These are phyloP conservation scores for Podarcis raffonei DNA, from an alignment of 2,113 vertebrate species.

Conservation along the genomic window DNA sequence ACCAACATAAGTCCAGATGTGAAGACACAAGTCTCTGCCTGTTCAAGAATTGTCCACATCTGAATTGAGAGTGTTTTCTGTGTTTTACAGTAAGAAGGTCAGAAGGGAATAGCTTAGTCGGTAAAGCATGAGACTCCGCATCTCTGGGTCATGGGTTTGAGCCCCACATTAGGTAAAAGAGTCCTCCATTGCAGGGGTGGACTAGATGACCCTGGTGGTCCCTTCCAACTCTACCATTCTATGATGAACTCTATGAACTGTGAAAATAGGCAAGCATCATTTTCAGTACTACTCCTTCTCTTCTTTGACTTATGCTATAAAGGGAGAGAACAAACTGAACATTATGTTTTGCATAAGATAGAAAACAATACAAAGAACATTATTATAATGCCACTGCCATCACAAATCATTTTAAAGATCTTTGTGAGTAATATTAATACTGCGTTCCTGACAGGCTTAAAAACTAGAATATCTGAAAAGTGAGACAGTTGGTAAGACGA, in stretches of 20 bases:
- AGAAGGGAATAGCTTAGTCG: not conserved
- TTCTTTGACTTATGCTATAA: not conserved
- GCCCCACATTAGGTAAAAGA: too few species aligned
- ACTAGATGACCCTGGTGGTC: too few species aligned
- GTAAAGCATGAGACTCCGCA: too few species aligned
- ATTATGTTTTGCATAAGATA: not conserved
- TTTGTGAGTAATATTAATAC: not conserved
- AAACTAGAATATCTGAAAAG: not conserved
- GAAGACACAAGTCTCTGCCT: not conserved
- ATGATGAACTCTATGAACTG: too few species aligned
- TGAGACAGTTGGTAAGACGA: not conserved
- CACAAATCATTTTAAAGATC: constrained; percentile 12
- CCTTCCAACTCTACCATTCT: too few species aligned
- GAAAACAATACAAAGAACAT: not conserved
- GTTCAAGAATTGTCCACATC: not conserved
- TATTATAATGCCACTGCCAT: not conserved
- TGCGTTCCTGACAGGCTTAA: not conserved
- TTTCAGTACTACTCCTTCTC: not conserved
- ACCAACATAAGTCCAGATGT: not conserved
- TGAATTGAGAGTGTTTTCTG: not conserved
- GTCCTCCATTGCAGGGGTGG: too few species aligned
- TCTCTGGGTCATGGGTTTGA: too few species aligned
- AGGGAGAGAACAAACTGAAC: not conserved
- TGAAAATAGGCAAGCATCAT: not conserved
- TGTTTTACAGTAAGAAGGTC: not conserved